A percentile compares a stretch with the other conserved stretches of the same genome.
phyloP scores from a whole-genome alignment of 2,888 invertebrate genomes.

The Aquatica leii region DNA sequence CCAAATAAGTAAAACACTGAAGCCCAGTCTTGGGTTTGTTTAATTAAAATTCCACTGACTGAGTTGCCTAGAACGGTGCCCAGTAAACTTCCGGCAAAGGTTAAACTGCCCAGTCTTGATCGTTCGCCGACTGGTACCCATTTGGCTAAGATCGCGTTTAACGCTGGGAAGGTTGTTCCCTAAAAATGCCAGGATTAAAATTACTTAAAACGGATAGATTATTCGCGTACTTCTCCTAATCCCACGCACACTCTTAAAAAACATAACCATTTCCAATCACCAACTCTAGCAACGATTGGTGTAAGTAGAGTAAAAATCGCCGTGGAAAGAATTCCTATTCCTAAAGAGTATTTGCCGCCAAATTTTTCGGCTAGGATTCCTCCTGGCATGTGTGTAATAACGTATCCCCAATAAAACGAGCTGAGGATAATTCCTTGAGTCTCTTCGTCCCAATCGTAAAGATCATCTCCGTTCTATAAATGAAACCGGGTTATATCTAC shows the following conservation, averaged over 20 bases:
- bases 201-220: neutral
- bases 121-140: conserved; percentile 69
- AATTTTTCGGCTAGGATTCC: conserved; percentile 81
- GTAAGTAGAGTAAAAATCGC: conserved; percentile 84
- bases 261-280: conserved; percentile 74
- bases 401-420: conserved; percentile 87
- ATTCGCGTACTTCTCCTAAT: conserved; percentile 66
- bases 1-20: conserved; percentile 85
- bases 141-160: conserved; percentile 67
- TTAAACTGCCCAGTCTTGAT: conserved; percentile 66
- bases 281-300: conserved; percentile 73
- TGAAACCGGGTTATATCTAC: no score
- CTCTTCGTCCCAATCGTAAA: conserved; percentile 72
- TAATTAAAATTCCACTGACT: conserved; percentile 69
- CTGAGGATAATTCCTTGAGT: conserved; percentile 79
- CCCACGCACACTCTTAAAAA: conserved; percentile 75
- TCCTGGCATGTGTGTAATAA: conserved; percentile 83
- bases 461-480: conserved; percentile 49
- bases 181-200: conserved; percentile 41
- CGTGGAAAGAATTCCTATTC: conserved; percentile 82
- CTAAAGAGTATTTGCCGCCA: conserved; percentile 86
- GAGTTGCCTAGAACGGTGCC: conserved; percentile 50
- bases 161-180: conserved; percentile 70
- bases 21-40: conserved; percentile 73
- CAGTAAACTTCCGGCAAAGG: conserved; percentile 67